Evolutionary conservation across 1,140 invertebrate genomes (phyloP).

Genomic region (Tetranychus cinnabarinus): DNA sequence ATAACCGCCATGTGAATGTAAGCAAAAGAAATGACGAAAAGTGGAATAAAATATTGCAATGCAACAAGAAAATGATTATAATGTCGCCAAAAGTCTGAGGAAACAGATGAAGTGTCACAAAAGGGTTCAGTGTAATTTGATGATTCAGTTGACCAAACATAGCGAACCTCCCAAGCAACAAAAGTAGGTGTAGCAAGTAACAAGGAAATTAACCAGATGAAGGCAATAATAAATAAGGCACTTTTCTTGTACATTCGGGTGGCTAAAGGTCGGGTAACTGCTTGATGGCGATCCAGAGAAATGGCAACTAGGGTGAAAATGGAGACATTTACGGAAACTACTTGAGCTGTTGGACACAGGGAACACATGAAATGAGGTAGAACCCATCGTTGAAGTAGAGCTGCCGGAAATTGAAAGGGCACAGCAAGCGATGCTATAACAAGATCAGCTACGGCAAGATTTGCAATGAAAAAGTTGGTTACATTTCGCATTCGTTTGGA

Average conservation of each 20-base stretch:
- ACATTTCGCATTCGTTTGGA: constrained; percentile 65
- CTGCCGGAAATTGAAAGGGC: constrained; percentile 47
- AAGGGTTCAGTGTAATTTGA: constrained; percentile 25
- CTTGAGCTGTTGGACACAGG: constrained; percentile 50
- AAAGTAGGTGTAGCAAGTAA: not conserved
- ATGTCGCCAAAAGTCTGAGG: constrained; percentile 24
- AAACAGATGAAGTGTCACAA: constrained; percentile 29
- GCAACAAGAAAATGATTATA: constrained; percentile 28
- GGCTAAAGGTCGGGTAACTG: constrained; percentile 56
- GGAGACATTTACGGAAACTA: constrained; percentile 53
- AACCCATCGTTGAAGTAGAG: constrained; percentile 53
- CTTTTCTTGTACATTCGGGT: not conserved
- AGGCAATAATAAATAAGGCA: constrained; percentile 2
- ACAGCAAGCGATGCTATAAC: constrained; percentile 63
- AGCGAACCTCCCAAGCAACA: constrained; percentile 1
- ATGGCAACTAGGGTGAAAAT: constrained; percentile 62
- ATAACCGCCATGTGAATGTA: constrained; percentile 47
- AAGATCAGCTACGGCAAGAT: constrained; percentile 67
- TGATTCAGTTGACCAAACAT: not conserved
- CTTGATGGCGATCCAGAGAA: constrained; percentile 56
- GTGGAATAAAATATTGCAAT: constrained; percentile 44
- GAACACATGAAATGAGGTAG: constrained; percentile 49
- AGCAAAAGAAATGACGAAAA: constrained; percentile 46
- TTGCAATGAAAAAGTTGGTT: constrained; percentile 78
- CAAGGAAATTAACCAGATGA: constrained; percentile 6